These are phyloP conservation scores for Biston stratarius DNA, from an alignment of 2,888 invertebrate genomes.

Conservation along the genomic window DNA sequence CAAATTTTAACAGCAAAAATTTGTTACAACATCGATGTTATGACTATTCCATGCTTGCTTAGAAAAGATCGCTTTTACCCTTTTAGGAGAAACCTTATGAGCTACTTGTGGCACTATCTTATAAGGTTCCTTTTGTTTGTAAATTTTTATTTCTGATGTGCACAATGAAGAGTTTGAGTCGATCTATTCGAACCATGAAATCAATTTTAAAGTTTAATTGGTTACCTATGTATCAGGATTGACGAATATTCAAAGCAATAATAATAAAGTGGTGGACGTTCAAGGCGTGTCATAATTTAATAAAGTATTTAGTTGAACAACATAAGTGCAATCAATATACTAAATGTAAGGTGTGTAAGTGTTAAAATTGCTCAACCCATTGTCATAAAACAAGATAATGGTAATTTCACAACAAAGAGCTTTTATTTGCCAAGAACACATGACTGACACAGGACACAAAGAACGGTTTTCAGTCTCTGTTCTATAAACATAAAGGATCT, in stretches of 20 bases:
- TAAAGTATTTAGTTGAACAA: conserved; percentile 1
- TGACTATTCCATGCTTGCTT: too few species aligned
- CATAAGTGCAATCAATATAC: conserved; percentile 8
- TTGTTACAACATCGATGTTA: too few species aligned
- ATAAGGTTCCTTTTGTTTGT: too few species aligned
- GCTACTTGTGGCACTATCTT: too few species aligned
- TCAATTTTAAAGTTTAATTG: background rate
- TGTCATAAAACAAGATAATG: conserved; percentile 56
- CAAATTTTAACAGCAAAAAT: too few species aligned
- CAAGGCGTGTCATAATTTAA: conserved; percentile 1
- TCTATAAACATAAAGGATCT: conserved; percentile 18
- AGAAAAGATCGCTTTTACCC: too few species aligned
- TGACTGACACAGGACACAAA: conserved; percentile 27
- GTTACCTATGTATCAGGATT: background rate
- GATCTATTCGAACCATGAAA: background rate
- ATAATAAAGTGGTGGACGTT: background rate
- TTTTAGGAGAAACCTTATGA: too few species aligned
- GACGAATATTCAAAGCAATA: conserved; percentile 2
- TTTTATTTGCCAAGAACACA: conserved; percentile 36
- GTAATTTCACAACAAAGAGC: conserved; percentile 54
- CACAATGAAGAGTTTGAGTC: too few species aligned
- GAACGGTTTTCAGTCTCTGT: conserved; percentile 30
- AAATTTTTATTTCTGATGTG: too few species aligned
- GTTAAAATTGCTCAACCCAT: conserved; percentile 44
- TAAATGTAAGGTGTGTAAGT: conserved; percentile 17